A percentile compares a stretch with the other conserved stretches of the same genome.
phyloP scores from a whole-genome alignment of 2,797 vertebrate genomes.

The Anguilla megastoma region DNA sequence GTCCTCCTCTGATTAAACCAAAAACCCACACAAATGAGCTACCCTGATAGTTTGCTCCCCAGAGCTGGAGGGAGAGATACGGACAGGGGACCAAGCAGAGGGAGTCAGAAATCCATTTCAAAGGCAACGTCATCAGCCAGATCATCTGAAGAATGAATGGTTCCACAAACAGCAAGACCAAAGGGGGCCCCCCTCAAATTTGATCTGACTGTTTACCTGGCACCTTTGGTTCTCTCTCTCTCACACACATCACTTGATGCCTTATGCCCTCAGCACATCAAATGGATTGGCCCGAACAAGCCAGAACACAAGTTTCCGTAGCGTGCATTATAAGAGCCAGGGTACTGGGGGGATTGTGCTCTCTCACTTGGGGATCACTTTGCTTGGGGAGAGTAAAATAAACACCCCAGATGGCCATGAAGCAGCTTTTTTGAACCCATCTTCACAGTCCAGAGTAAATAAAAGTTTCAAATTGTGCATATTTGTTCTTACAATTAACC shows the following conservation, averaged over 20 bases:
- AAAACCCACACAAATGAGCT: slow-evolving; percentile 7
- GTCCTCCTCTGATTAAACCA: slow-evolving; percentile 2
- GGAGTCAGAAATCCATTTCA: background rate
- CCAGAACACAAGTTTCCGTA: background rate
- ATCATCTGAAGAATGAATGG: background rate
- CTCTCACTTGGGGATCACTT: too few relatives aligned
- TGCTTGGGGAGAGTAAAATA: too few relatives aligned
- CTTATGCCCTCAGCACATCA: background rate
- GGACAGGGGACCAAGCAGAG: background rate
- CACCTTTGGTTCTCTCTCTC: background rate
- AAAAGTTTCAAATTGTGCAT: too few relatives aligned
- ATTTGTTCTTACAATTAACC: too few relatives aligned
- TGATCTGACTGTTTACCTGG: background rate
- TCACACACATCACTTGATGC: background rate
- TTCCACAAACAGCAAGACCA: background rate
- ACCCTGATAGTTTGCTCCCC: background rate
- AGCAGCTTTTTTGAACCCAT: too few relatives aligned
- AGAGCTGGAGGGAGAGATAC: background rate
- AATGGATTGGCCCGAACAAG: background rate
- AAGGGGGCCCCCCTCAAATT: background rate
- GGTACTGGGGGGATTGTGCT: too few relatives aligned
- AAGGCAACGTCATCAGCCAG: background rate
- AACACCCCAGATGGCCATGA: too few relatives aligned
- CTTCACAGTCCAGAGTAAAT: too few relatives aligned
- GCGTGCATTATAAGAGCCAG: background rate